A percentile compares a stretch with the other conserved stretches of the same genome.
Evolutionary conservation across 2,113 vertebrate species (phyloP).

Genomic region (Leucosticte australis): DNA sequence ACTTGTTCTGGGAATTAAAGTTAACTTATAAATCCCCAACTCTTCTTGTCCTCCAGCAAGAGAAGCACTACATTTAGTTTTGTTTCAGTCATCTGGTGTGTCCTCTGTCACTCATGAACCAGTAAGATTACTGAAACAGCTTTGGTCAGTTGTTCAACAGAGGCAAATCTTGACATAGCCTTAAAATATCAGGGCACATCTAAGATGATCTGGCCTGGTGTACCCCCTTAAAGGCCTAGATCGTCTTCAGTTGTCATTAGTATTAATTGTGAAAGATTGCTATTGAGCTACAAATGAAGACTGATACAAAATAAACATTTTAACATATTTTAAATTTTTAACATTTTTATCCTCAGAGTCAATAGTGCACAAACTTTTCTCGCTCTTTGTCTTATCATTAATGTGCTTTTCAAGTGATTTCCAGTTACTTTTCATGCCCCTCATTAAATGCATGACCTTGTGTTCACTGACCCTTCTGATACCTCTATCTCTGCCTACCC

Average conservation of each 20-base stretch:
- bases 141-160: not conserved
- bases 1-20: not conserved
- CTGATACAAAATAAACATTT: not conserved
- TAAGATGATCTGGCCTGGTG: not conserved
- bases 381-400: not conserved
- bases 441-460: not conserved
- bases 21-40: not conserved
- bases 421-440: not conserved
- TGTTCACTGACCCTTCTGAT: not conserved
- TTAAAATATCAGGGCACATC: not conserved
- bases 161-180: not conserved
- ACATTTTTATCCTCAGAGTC: not conserved
- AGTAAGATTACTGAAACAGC: not conserved
- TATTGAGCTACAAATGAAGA: not conserved
- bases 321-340: not conserved
- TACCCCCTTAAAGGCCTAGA: not conserved
- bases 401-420: not conserved
- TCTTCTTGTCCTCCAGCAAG: not conserved
- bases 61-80: not conserved
- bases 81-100: not conserved
- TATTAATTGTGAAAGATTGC: not conserved
- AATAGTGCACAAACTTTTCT: not conserved
- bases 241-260: not conserved
- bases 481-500: not conserved
- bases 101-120: not conserved